These are phyloP conservation scores for Adelphocoris suturalis DNA, from an alignment of 2,888 invertebrate species.

Conservation along the genomic window DNA sequence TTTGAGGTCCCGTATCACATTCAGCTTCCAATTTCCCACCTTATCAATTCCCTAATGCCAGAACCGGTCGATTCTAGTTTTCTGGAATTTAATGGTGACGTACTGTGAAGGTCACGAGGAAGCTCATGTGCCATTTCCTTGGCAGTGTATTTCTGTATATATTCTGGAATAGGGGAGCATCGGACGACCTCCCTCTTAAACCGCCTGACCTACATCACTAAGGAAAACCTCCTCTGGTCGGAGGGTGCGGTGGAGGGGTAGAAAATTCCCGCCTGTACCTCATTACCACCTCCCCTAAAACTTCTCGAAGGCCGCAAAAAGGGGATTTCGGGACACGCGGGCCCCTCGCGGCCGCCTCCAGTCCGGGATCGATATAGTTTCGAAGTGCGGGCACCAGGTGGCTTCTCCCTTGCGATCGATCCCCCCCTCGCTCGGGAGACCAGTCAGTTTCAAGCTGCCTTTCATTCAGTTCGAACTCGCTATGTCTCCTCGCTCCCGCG, in stretches of 20 bases:
- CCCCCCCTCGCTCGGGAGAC: background rate
- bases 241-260: background rate
- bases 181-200: background rate
- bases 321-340: slow-evolving; percentile 37
- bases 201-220: slow-evolving; percentile 36
- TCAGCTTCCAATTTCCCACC: too few relatives aligned
- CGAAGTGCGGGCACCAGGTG: slow-evolving; percentile 65
- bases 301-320: slow-evolving; percentile 35
- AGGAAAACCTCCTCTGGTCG: background rate
- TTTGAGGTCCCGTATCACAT: too few relatives aligned
- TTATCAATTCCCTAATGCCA: too few relatives aligned
- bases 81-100: too few relatives aligned
- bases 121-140: too few relatives aligned
- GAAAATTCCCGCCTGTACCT: background rate
- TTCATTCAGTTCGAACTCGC: slow-evolving; percentile 41
- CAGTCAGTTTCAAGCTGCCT: slow-evolving; percentile 29
- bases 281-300: background rate
- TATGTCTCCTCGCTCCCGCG: slow-evolving; percentile 19
- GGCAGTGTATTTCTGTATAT: background rate
- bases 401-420: slow-evolving; percentile 42
- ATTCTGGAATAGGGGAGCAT: background rate
- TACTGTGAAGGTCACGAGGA: too few relatives aligned
- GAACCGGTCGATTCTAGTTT: too few relatives aligned
- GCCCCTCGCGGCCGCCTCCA: background rate
- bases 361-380: slow-evolving; percentile 67